These are phyloP conservation scores for Cinclus cinclus DNA, from an alignment of 2,113 vertebrate genomes.

Conservation along the genomic window DNA sequence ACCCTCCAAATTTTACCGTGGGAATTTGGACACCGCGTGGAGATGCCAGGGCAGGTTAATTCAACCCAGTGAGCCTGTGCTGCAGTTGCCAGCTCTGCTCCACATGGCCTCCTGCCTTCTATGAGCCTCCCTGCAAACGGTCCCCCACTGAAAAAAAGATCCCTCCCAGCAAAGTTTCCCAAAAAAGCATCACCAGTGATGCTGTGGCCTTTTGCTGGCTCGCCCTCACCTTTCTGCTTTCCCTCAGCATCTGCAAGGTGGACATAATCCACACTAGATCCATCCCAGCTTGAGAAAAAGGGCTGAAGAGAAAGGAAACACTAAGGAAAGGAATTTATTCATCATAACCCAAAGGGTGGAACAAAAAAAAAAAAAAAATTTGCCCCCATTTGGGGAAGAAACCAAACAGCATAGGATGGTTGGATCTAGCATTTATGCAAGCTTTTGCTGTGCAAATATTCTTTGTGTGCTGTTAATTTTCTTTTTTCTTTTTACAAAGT, in stretches of 20 bases:
- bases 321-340: neutral
- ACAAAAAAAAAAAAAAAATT: neutral
- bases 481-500: neutral
- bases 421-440: neutral
- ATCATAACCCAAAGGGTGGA: neutral
- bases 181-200: accelerated
- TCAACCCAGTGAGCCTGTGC: neutral
- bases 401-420: neutral
- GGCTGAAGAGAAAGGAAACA: neutral
- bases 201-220: neutral
- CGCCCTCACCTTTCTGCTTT: accelerated
- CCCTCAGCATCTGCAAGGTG: neutral
- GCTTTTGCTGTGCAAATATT: neutral
- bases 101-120: accelerated
- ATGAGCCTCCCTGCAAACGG: neutral
- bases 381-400: neutral
- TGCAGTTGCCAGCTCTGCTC: neutral
- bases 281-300: neutral
- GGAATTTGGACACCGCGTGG: slow-evolving; percentile 4
- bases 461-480: neutral
- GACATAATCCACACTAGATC: neutral
- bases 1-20: slow-evolving; percentile 6
- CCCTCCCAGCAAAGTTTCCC: neutral
- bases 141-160: neutral
- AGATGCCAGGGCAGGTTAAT: slow-evolving; percentile 18